Evolutionary conservation across 2,113 vertebrate genomes (phyloP).

Genomic region (Lanius collurio): DNA sequence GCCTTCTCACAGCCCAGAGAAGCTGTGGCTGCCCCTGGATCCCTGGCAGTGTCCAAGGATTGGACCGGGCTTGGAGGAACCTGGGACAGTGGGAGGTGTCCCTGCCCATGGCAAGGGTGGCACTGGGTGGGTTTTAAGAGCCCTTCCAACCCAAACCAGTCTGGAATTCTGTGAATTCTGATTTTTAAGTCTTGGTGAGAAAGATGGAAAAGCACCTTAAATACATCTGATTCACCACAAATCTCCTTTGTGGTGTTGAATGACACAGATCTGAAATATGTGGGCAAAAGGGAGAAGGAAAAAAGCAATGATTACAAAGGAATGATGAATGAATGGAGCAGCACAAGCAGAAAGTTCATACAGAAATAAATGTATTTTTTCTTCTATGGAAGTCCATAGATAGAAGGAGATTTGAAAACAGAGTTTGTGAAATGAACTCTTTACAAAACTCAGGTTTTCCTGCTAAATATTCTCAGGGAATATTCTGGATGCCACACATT

Average conservation of each 20-base stretch:
- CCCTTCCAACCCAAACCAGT: neutral
- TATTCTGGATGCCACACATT: neutral
- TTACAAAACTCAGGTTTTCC: neutral
- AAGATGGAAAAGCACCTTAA: neutral
- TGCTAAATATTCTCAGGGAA: neutral
- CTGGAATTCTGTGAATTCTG: neutral
- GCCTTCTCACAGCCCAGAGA: neutral
- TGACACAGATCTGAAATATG: neutral
- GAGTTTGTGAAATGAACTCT: neutral
- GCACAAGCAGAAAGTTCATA: neutral
- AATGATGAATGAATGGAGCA: neutral
- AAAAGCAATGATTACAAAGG: neutral
- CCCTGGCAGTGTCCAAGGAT: accelerated
- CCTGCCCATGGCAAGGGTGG: neutral
- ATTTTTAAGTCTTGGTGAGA: neutral
- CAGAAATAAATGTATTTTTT: neutral
- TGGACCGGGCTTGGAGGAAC: accelerated
- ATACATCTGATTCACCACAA: neutral
- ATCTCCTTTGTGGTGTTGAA: neutral
- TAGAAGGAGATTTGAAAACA: neutral
- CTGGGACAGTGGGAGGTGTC: neutral
- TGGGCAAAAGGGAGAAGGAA: neutral
- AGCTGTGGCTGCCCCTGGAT: neutral
- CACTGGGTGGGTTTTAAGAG: accelerated
- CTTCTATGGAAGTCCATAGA: neutral